phyloP scores from a whole-genome alignment of 2,113 vertebrate genomes.

The Psettodes erumei region DNA sequence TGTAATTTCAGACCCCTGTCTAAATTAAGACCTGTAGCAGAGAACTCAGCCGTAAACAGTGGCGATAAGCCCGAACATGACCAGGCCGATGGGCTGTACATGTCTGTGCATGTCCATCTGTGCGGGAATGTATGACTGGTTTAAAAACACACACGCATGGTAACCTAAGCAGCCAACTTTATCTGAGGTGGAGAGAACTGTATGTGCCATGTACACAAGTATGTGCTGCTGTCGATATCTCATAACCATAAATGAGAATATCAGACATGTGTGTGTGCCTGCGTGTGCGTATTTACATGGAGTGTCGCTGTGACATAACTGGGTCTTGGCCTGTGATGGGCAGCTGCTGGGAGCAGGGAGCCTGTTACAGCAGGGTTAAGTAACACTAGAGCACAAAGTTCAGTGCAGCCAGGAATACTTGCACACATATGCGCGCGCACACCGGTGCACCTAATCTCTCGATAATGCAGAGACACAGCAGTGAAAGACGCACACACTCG shows the following conservation, averaged over 20 bases:
- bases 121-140: conserved; percentile 44
- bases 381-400: conserved; percentile 73
- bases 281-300: conserved; percentile 11
- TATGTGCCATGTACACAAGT: conserved; percentile 15
- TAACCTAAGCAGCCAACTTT: conserved; percentile 21
- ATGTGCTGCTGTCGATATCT: conserved; percentile 8
- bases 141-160: conserved; percentile 38
- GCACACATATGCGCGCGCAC: conserved; percentile 7
- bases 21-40: conserved; percentile 22
- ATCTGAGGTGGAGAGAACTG: conserved; percentile 11
- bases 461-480: conserved; percentile 35
- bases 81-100: conserved; percentile 23
- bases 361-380: conserved; percentile 72
- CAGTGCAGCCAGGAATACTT: conserved; percentile 64
- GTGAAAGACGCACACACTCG: conserved; percentile 28
- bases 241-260: conserved; percentile 30
- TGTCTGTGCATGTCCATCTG: conserved; percentile 58
- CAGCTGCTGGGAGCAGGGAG: conserved; percentile 61
- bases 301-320: conserved; percentile 67
- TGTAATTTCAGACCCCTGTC: conserved; percentile 24
- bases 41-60: conserved; percentile 25
- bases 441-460: conserved; percentile 34
- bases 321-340: conserved; percentile 47
- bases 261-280: conserved; percentile 12
- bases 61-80: conserved; percentile 68